phyloP scores from a whole-genome alignment of 2,113 vertebrate genomes.

The Mastomys natalensis region DNA sequence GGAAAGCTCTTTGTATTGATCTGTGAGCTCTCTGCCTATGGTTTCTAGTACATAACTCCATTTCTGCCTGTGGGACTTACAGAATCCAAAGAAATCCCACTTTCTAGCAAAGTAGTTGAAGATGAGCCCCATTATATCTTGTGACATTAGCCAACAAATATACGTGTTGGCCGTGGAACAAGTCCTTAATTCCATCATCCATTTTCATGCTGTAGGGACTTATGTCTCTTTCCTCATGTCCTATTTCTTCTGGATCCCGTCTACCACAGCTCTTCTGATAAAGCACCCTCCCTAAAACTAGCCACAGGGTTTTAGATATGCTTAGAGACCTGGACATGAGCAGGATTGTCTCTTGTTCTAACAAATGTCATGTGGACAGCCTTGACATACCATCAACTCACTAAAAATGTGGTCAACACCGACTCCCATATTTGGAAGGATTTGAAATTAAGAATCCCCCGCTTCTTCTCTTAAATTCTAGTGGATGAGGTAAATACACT shows the following conservation, averaged over 20 bases:
- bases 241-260: conserved; percentile 5
- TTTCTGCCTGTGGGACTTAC: background rate
- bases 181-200: background rate
- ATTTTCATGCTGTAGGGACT: background rate
- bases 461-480: conserved; percentile 25
- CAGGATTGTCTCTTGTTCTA: background rate
- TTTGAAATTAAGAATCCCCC: conserved; percentile 29
- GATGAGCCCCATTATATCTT: conserved; percentile 21
- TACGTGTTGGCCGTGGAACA: conserved; percentile 26
- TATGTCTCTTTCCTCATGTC: conserved; percentile 10
- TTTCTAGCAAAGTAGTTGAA: conserved; percentile 11
- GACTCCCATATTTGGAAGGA: conserved; percentile 31
- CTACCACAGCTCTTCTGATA: background rate
- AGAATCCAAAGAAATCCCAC: conserved; percentile 16
- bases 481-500: conserved; percentile 10
- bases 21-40: background rate
- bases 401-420: conserved; percentile 10
- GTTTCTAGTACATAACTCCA: background rate
- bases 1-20: background rate
- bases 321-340: background rate
- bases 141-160: conserved; percentile 42
- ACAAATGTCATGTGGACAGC: background rate
- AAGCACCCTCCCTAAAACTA: background rate
- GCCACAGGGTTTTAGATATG: background rate
- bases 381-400: background rate